Evolutionary conservation across 2,113 vertebrate genomes (phyloP), one percentile per base, ranked within the genome.

Genomic region (Daphoenositta chrysoptera): DNA sequence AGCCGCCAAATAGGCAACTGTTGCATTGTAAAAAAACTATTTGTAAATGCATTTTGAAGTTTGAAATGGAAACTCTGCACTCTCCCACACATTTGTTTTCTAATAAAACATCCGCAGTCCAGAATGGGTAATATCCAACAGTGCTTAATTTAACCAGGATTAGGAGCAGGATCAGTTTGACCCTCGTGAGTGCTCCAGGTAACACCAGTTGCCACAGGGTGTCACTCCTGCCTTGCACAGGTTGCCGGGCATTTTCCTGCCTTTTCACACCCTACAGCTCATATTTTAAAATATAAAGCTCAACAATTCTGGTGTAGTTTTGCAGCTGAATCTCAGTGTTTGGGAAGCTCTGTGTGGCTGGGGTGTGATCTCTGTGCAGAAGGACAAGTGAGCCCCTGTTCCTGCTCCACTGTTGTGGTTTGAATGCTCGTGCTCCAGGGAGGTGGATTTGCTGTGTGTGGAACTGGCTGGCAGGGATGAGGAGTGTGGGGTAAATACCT

Each of bases 181-280:
- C 12, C 3, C 23, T 28, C 0, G 0, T 9, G 27, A 45, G 30
- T 15, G 42, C 75, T 89, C 60, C 75, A 18, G 63, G 48, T 85
- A 17, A 50, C 85, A 50, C 45, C 13, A 7, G 19, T 86, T 90
- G 71, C 94, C 95, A 92, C 92, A 63, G 10, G 94, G 88, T 95
- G 96, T 96, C 96, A 96, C 88, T 94, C 95, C 92, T 86, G 72
- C 83, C 86, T 51, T 5, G 39, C 68, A 28, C 82, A 80, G 80
- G 56, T 3, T 0, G 0, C 1, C 0, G 13, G 27, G 45, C 58
- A 1, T 81, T 51, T 50, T 56, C 76, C 65, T 93, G 63, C 58
- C 50, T 65, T 65, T 83, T 68, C 75, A 35, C 66, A 33, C 39
- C 14, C 2, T 8, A 0, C 3, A 47, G 60, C 47, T 58, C 20